phyloP scores from a whole-genome alignment of 2,888 invertebrate species.

The Diplazon laetatorius region DNA sequence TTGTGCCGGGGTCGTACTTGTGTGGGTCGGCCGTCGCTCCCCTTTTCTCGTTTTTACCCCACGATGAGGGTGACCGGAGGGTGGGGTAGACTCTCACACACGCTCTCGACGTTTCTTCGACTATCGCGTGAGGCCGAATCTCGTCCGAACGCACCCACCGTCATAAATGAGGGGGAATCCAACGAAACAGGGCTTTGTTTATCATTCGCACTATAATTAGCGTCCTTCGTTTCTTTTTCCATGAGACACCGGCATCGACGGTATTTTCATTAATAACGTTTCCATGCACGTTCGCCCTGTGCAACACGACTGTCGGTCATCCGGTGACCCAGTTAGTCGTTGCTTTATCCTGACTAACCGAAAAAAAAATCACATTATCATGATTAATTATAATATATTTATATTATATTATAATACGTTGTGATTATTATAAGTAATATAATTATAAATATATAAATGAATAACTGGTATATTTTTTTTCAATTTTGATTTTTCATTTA shows the following conservation, averaged over 20 bases:
- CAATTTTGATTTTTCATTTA: too few species aligned
- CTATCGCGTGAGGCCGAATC: conserved; percentile 65
- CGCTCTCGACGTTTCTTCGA: conserved; percentile 60
- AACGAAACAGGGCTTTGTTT: conserved; percentile 65
- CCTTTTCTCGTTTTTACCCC: conserved; percentile 25
- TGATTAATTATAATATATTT: too few species aligned
- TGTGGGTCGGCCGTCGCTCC: conserved; percentile 16
- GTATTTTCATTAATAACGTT: conserved; percentile 40
- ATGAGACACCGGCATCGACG: conserved; percentile 57
- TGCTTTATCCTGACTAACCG: conserved; percentile 27
- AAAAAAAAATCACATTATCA: too few species aligned
- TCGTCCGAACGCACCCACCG: conserved; percentile 34
- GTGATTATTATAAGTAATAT: too few species aligned
- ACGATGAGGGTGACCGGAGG: neutral
- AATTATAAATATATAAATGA: too few species aligned
- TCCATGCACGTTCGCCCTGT: neutral
- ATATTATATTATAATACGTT: too few species aligned
- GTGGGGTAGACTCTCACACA: conserved; percentile 8
- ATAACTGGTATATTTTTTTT: too few species aligned
- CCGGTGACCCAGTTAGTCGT: conserved; percentile 56
- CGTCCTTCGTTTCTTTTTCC: conserved; percentile 67
- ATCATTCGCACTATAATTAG: conserved; percentile 74
- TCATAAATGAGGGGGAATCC: conserved; percentile 48
- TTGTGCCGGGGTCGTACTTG: conserved; percentile 13
- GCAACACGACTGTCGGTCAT: conserved; percentile 34